phyloP scores from a whole-genome alignment of 2,797 vertebrate species.

The Etheostoma nigrum region DNA sequence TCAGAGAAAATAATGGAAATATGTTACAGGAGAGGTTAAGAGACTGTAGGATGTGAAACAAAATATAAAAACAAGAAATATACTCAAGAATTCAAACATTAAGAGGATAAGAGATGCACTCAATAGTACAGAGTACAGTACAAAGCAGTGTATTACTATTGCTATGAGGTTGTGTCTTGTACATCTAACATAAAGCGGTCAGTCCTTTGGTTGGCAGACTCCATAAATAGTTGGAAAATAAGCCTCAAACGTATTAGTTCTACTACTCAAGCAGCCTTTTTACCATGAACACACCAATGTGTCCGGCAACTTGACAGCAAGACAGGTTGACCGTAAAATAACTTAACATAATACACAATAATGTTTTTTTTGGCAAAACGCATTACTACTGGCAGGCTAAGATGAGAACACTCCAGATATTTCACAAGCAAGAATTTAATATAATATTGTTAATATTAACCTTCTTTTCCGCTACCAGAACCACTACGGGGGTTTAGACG shows the following conservation, averaged over 20 bases:
- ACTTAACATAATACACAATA: too few relatives aligned
- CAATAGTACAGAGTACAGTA: neutral
- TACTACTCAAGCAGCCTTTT: neutral
- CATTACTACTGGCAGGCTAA: too few relatives aligned
- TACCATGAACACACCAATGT: neutral
- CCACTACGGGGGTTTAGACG: constrained; percentile 96
- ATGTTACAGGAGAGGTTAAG: neutral
- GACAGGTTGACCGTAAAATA: neutral
- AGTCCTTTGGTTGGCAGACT: neutral
- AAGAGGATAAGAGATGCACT: neutral
- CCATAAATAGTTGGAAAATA: neutral
- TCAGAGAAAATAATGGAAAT: neutral
- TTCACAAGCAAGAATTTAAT: neutral
- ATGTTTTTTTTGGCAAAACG: too few relatives aligned
- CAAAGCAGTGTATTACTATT: neutral
- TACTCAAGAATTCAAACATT: neutral
- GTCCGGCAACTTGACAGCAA: neutral
- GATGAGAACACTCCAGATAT: neutral
- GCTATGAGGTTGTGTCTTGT: neutral
- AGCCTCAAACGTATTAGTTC: neutral
- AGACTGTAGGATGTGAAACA: neutral
- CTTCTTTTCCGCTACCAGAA: constrained; percentile 83
- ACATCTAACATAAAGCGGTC: neutral
- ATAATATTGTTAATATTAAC: neutral
- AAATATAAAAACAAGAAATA: neutral